phyloP scores from a whole-genome alignment of 1,140 invertebrate genomes.

The Oryzaephilus surinamensis region DNA sequence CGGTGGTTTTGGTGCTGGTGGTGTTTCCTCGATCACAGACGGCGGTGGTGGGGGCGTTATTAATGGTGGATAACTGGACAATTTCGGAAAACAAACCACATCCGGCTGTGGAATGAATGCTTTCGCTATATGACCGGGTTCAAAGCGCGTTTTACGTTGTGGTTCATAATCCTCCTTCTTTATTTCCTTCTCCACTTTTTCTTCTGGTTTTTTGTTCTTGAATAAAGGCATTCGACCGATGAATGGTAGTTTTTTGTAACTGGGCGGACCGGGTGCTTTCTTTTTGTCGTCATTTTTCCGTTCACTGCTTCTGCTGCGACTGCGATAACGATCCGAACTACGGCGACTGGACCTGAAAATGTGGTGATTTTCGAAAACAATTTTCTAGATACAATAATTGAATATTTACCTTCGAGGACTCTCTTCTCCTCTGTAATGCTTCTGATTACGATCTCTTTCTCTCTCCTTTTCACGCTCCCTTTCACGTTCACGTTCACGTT shows the following conservation, averaged over 20 bases:
- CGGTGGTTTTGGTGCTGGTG: conserved; percentile 21
- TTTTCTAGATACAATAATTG: too few relatives aligned
- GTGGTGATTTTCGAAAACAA: conserved; percentile 9
- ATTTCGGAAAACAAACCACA: conserved; percentile 44
- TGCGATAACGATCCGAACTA: conserved; percentile 8
- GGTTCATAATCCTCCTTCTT: conserved; percentile 33
- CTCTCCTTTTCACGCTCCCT: too few relatives aligned
- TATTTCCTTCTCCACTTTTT: conserved; percentile 28
- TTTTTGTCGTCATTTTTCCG: conserved; percentile 14
- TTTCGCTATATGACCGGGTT: conserved; percentile 30
- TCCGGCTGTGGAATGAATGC: conserved; percentile 38
- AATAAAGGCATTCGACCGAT: conserved; percentile 59
- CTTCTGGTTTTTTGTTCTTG: conserved; percentile 45
- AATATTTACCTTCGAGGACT: too few relatives aligned
- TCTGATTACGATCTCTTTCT: too few relatives aligned
- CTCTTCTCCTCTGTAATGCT: too few relatives aligned
- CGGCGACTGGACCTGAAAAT: conserved; percentile 3
- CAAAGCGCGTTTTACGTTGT: conserved; percentile 29
- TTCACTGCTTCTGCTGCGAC: conserved; percentile 15
- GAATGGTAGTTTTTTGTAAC: conserved; percentile 51
- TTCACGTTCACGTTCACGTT: too few relatives aligned
- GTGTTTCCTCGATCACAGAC: conserved; percentile 18
- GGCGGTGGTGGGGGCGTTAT: conserved; percentile 28
- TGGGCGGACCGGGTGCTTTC: conserved; percentile 22
- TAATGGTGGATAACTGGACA: conserved; percentile 40